These are phyloP conservation scores for Hemiscyllium ocellatum DNA, from an alignment of 2,113 vertebrate species.

Conservation along the genomic window DNA sequence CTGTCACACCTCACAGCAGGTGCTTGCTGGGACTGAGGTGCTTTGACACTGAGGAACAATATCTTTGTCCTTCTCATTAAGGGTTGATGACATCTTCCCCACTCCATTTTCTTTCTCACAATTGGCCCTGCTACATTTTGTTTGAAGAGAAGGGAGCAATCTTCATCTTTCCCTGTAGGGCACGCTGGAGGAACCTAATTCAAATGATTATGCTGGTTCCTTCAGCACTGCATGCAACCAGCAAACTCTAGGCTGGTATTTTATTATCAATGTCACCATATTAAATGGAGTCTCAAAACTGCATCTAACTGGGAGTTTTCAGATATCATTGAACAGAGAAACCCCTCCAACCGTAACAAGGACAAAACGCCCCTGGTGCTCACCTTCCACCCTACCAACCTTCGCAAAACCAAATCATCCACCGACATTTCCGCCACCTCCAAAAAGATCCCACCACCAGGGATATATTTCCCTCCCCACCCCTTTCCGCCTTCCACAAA, in stretches of 20 bases:
- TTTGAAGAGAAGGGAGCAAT: background rate
- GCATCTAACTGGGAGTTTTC: background rate
- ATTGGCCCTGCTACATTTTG: constrained; percentile 5
- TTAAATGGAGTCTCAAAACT: background rate
- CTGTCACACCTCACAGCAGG: constrained; percentile 14
- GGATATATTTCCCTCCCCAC: too few relatives aligned
- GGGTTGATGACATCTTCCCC: background rate
- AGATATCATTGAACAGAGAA: background rate
- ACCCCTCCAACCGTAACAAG: too few relatives aligned
- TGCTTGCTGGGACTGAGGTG: background rate
- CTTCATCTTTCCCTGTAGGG: background rate
- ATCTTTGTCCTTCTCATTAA: background rate
- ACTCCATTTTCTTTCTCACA: background rate
- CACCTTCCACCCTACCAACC: too few relatives aligned
- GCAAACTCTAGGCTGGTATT: background rate
- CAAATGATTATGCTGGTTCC: background rate
- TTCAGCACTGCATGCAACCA: constrained; percentile 2
- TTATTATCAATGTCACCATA: constrained; percentile 17
- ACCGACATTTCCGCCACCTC: too few relatives aligned
- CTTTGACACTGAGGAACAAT: background rate
- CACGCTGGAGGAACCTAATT: background rate
- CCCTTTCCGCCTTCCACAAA: too few relatives aligned
- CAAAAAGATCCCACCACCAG: too few relatives aligned
- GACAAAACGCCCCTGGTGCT: too few relatives aligned
- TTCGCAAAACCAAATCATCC: too few relatives aligned